Evolutionary conservation across 2,797 vertebrate species (phyloP).

Genomic region (Anableps anableps): DNA sequence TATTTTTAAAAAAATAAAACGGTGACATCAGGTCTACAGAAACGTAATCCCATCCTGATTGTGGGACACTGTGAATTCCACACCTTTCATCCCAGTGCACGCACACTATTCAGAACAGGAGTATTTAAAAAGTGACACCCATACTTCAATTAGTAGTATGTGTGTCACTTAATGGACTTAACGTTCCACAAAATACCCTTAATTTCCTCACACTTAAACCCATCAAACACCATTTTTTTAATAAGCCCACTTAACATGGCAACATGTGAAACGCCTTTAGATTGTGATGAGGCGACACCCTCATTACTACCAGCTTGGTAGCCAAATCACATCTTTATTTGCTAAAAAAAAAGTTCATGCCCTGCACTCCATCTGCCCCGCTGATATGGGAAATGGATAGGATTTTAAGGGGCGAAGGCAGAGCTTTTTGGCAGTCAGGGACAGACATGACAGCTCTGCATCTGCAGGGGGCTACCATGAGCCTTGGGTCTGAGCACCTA

Average conservation of each 20-base stretch:
- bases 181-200: not conserved
- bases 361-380: slow-evolving; percentile 66
- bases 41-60: not conserved
- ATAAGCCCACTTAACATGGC: not conserved
- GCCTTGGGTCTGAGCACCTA: slow-evolving; percentile 69
- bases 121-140: not conserved
- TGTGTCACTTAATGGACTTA: not conserved
- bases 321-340: slow-evolving; percentile 57
- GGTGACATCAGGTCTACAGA: not conserved
- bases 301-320: slow-evolving; percentile 38
- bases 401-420: slow-evolving; percentile 58
- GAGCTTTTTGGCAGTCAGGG: slow-evolving; percentile 65
- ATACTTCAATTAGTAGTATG: not conserved
- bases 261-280: not conserved
- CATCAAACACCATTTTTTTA: not conserved
- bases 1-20: not conserved
- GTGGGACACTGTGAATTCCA: not conserved
- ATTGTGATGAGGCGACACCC: slow-evolving; percentile 16
- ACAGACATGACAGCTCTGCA: slow-evolving; percentile 71
- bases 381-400: slow-evolving; percentile 76
- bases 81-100: not conserved
- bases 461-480: slow-evolving; percentile 66
- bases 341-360: slow-evolving; percentile 67
- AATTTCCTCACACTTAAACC: not conserved
- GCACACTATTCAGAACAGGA: not conserved